Percentiles rank a stretch among this genome's conserved stretches.
Conservation (phyloP, 2,797 vertebrate species). For the Calcarius lapponicus region DNA sequence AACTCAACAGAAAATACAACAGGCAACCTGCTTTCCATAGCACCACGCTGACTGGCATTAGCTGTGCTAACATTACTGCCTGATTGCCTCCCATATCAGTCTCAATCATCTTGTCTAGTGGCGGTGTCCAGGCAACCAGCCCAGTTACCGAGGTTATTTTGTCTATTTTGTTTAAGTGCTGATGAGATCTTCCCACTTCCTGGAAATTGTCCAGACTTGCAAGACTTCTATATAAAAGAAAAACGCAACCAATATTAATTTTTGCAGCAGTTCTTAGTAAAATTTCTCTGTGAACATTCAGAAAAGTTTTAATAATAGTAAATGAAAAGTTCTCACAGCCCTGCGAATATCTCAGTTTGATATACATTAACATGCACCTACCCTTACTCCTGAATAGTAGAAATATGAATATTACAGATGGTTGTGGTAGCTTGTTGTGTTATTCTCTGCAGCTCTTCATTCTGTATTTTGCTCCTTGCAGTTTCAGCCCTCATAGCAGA, state of each 20-base stretch:
- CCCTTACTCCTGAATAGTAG: not conserved
- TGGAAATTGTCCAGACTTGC: not conserved
- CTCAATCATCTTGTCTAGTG: constrained; percentile 21
- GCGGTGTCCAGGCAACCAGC: constrained; percentile 51
- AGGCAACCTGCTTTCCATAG: not conserved
- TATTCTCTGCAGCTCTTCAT: not conserved
- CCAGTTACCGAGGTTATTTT: constrained; percentile 28
- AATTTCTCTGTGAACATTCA: not conserved
- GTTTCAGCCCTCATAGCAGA: not conserved
- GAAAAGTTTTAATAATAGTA: not conserved
- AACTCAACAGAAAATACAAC: constrained; percentile 1
- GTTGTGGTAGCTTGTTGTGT: not conserved
- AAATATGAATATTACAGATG: not conserved
- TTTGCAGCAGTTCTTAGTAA: not conserved
- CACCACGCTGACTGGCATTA: constrained; percentile 25
- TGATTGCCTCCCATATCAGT: constrained; percentile 32
- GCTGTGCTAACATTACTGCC: not conserved
- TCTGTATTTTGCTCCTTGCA: not conserved
- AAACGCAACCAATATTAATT: not conserved
- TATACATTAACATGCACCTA: not conserved
- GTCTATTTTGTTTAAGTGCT: constrained; percentile 13
- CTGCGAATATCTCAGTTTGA: not conserved
- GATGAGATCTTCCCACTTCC: not conserved
- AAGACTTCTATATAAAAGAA: not conserved
- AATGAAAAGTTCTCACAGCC: not conserved